Conservation (phyloP, 2,888 invertebrate genomes). For the Perdita meconis region DNA sequence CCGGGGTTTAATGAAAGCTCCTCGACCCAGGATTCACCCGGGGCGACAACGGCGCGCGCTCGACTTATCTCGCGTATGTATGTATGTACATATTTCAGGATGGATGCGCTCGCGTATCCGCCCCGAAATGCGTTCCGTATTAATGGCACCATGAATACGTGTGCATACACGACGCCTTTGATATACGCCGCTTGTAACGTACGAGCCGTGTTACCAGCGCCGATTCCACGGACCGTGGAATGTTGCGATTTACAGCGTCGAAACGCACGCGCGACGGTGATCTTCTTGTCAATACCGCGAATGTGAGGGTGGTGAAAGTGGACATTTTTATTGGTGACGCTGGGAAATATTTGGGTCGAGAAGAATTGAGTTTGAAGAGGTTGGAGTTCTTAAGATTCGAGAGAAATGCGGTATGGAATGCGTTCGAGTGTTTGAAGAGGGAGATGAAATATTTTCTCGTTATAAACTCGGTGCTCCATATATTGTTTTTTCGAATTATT, state of each 20-base stretch:
- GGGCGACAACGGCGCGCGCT: constrained; percentile 8
- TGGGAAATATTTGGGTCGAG: neutral
- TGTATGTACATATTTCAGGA: constrained; percentile 27
- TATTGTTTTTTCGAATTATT: too few species aligned
- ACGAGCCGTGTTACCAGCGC: constrained; percentile 27
- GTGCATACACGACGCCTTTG: constrained; percentile 6
- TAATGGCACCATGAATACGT: constrained; percentile 31
- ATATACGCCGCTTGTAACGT: constrained; percentile 37
- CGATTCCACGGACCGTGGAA: constrained; percentile 1
- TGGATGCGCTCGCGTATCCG: neutral
- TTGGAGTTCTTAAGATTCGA: too few species aligned
- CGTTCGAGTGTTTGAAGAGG: too few species aligned
- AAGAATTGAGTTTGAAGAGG: too few species aligned
- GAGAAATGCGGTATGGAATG: too few species aligned
- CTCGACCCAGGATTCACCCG: neutral
- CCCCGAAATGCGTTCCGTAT: constrained; percentile 13
- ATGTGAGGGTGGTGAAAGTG: neutral
- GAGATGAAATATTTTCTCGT: too few species aligned
- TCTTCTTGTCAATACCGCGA: neutral
- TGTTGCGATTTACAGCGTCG: neutral
- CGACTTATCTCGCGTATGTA: constrained; percentile 12
- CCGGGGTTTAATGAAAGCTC: constrained; percentile 47
- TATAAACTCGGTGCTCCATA: too few species aligned
- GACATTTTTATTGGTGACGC: neutral
- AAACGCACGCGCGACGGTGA: neutral